Evolutionary conservation across 2,797 vertebrate species (phyloP), one percentile per base, ranked within the genome.

Genomic region (Lepus oiostolus): DNA sequence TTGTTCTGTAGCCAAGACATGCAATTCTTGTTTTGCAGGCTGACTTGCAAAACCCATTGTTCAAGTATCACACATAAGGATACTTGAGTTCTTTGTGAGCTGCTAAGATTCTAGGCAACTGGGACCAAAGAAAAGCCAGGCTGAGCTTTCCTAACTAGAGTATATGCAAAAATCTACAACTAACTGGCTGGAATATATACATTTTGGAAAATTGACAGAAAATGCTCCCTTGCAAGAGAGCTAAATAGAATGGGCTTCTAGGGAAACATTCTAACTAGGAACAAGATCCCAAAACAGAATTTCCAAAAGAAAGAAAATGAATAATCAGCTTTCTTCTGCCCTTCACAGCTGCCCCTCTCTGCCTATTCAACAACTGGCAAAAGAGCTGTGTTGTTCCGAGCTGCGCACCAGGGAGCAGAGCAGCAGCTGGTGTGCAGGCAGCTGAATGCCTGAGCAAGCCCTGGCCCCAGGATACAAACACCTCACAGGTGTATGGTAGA

Each of bases 281-380:
- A 67, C 42, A 83, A 83, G 85, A 93, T 95, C 97, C 93, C 96
- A 93, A 94, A 92, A 93, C 97, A 95, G 90, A 97, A 95, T 95
- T 96, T 96, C 88, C 82, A 71, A 70, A 95, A 52, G 90, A 91
- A 82, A 90, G 68, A 95, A 97, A 97, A 92, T 75, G 90, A 96
- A 96, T 92, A 93, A 96, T 97, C 91, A 96, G 96, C 93, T 80
- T 94, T 88, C 92, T 82, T 94, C 71, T 93, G 94, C 85, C 92
- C 85, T 95, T 97, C 85, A 80, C 97, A 96, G 95, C 90, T 96
- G 90, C 79, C 93, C 84, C 88, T 92, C 88, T 92, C 82, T 95
- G 87, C 58, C 62, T 93, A 32, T 24, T 92, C 92, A 84, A 94
- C 87, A 95, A 74, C 67, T 4, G 0, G 83, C 79, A 54, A 76